phyloP scores from a whole-genome alignment of 2,888 invertebrate genomes.

The Galeruca laticollis region DNA sequence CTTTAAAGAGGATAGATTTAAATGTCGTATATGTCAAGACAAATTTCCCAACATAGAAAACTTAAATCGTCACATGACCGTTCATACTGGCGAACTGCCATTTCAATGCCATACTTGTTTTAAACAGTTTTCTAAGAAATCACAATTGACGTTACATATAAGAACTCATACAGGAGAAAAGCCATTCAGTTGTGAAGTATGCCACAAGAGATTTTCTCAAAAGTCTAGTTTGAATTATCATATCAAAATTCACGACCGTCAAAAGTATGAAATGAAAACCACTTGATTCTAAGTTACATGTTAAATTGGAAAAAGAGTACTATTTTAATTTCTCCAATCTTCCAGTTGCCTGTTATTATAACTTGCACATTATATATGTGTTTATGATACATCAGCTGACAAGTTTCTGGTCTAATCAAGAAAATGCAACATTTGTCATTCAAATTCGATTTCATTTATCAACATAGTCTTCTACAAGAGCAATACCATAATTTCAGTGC shows the following conservation, averaged over 20 bases:
- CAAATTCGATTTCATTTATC: no score
- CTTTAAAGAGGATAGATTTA: constrained; percentile 8
- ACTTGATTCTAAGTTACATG: no score
- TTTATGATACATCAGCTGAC: no score
- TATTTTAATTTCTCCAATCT: no score
- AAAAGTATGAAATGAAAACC: background rate
- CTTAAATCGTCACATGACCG: constrained; percentile 13
- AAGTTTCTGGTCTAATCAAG: no score
- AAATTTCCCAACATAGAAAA: background rate
- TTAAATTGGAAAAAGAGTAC: no score
- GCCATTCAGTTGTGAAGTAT: constrained; percentile 12
- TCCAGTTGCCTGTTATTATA: no score
- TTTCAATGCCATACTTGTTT: constrained; percentile 17
- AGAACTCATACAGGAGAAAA: constrained; percentile 15
- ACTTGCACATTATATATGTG: no score
- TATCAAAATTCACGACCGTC: constrained; percentile 5
- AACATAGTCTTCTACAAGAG: no score
- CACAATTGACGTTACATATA: constrained; percentile 2
- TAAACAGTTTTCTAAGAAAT: constrained; percentile 8
- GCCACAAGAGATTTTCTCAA: background rate
- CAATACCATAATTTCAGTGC: no score
- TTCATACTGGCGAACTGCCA: constrained; percentile 13
- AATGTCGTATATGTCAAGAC: constrained; percentile 12
- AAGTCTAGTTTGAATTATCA: constrained; percentile 14
- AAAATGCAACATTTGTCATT: no score